phyloP scores from a whole-genome alignment of 2,113 vertebrate species.

The Agapornis roseicollis region DNA sequence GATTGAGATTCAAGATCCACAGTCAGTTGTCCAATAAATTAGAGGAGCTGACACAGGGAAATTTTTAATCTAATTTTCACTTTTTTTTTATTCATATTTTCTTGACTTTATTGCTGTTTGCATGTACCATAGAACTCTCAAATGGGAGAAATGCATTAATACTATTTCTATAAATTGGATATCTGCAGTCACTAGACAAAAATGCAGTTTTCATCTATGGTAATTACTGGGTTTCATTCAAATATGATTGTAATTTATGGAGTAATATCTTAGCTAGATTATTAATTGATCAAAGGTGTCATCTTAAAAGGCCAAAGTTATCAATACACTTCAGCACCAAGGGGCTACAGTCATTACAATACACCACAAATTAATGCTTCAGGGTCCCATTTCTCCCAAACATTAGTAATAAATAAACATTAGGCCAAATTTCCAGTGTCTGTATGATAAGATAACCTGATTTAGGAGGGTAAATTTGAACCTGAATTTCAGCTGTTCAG shows the following conservation, averaged over 20 bases:
- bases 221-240: not conserved
- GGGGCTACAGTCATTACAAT: not conserved
- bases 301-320: conserved; percentile 16
- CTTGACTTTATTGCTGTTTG: not conserved
- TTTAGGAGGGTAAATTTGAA: not conserved
- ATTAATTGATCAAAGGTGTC: conserved; percentile 19
- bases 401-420: not conserved
- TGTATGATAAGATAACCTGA: not conserved
- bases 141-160: not conserved
- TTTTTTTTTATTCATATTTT: not conserved
- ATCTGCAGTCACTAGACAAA: not conserved
- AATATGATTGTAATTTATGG: conserved; percentile 5
- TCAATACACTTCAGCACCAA: not conserved
- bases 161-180: not conserved
- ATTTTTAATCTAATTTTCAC: not conserved
- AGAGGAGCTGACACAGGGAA: not conserved
- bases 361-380: not conserved
- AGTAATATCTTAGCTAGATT: not conserved
- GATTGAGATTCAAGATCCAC: not conserved
- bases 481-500: not conserved
- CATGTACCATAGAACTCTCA: not conserved
- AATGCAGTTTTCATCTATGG: not conserved
- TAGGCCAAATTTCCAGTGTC: not conserved
- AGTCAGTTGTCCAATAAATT: not conserved
- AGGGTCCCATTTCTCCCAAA: not conserved